Base-by-base conservation (phyloP, 30 jellyfish, hydroid and myxozoan genomes). In the Pseudorhiza aurosa region DNA sequence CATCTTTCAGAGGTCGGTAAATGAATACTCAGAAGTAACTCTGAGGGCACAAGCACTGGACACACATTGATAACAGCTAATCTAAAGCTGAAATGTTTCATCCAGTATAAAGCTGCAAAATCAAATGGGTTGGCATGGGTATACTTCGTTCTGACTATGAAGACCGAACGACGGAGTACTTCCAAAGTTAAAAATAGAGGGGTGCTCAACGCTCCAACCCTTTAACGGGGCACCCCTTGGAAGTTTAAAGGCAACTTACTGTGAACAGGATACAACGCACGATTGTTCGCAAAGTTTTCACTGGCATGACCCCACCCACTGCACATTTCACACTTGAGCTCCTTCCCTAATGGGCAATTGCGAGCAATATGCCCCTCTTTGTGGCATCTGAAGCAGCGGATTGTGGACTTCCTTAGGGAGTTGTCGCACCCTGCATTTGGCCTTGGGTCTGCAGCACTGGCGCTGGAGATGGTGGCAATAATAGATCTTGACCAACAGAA, bases 181-280 rank as follows among this genome's bases (percentile, higher is more conserved):
- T 63, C 57, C 77, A 63, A 63, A 26, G 42, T 27, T 18, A 63
- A 35, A 63, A 31, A 29, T 57, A 63, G 77, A 63, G 77, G 77
- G 77, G 77, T 63, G 77, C 77, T 63, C 57, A 32, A 17, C 77
- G 77, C 77, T 35, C 77, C 77, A 63, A 35, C 58, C 77, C 35
- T 8, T 35, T 63, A 63, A 36, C 57, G 58, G 42, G 53, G 77
- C 77, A 63, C 77, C 77, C 77, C 77, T 29, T 36, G 57, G 57
- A 28, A 63, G 77, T 63, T 63, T 63, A 63, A 63, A 46, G 60
- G 60, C 60, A 46, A 46, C 60, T 46, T 46, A 46, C 60, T 46
- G 19, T 46, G 60, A 46, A 27, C 12, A 46, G 60, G 19, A 46
- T 6, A 46, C 19, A 46, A 14, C 6, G 60, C 15, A 46, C 19